phyloP scores from a whole-genome alignment of 1,140 invertebrate species.

The Cotesia chilonis region DNA sequence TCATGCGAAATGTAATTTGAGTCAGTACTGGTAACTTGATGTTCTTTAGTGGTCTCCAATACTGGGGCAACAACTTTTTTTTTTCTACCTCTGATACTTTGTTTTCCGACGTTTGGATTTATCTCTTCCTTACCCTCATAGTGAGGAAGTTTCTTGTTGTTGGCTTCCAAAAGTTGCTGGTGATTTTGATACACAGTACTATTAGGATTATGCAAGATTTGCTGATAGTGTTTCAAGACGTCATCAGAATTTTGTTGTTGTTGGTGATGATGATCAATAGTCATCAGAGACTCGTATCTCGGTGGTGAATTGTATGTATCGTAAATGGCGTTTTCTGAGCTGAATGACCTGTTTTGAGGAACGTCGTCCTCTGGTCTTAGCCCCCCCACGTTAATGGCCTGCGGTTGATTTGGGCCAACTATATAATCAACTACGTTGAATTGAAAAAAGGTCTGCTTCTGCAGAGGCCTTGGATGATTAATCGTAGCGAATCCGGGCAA shows the following conservation, averaged over 20 bases:
- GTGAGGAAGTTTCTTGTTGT: constrained; percentile 56
- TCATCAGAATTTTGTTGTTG: constrained; percentile 50
- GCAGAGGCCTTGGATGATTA: constrained; percentile 64
- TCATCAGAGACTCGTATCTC: constrained; percentile 59
- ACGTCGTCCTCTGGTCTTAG: constrained; percentile 70
- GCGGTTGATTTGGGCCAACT: constrained; percentile 58
- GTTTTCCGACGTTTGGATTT: constrained; percentile 43
- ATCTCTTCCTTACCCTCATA: constrained; percentile 48
- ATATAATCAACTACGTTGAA: constrained; percentile 68
- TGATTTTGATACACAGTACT: constrained; percentile 31
- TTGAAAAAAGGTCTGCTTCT: constrained; percentile 69
- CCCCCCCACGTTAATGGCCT: constrained; percentile 76
- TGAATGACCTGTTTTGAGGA: constrained; percentile 63
- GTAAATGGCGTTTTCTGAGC: constrained; percentile 56
- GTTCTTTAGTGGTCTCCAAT: constrained; percentile 39
- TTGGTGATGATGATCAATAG: constrained; percentile 56
- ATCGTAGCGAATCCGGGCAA: constrained; percentile 62
- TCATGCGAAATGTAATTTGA: constrained; percentile 57
- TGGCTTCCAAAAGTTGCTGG: constrained; percentile 41
- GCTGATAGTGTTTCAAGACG: constrained; percentile 59
- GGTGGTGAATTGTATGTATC: constrained; percentile 55
- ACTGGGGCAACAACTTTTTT: constrained; percentile 45
- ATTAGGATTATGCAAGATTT: constrained; percentile 27
- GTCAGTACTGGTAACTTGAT: constrained; percentile 48
- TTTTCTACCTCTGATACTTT: constrained; percentile 40